Evolutionary conservation across 2,797 vertebrate genomes (phyloP).

Genomic region (Rhinoraja longicauda): DNA sequence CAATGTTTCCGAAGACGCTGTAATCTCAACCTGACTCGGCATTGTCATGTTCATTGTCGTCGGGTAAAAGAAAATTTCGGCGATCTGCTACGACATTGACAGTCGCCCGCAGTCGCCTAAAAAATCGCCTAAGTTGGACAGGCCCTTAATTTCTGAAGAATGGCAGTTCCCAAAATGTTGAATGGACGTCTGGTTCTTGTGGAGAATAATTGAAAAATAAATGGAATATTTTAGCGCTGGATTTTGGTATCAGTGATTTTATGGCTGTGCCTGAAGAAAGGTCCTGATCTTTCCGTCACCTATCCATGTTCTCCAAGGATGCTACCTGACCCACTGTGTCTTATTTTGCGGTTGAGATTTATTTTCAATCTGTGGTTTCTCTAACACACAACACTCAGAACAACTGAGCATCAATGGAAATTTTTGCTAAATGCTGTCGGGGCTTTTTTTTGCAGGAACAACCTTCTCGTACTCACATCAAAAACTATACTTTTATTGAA

Average conservation of each 20-base stretch:
- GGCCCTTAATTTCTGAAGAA: background rate
- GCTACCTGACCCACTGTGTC: no score
- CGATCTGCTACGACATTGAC: no score
- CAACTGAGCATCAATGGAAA: background rate
- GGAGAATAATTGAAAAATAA: background rate
- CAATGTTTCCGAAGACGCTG: no score
- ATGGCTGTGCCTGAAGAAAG: no score
- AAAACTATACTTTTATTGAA: background rate
- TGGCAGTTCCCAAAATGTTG: no score
- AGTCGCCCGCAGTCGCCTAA: no score
- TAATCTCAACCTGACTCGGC: no score
- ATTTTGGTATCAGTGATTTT: background rate
- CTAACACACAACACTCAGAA: background rate
- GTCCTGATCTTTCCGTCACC: no score
- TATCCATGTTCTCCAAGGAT: no score
- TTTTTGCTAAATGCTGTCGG: background rate
- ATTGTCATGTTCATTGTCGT: no score
- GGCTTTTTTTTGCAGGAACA: constrained; percentile 17
- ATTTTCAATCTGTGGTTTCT: background rate
- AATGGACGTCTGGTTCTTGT: background rate
- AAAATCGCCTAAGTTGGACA: no score
- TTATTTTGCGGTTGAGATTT: background rate
- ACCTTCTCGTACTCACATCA: background rate
- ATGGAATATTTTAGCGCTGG: background rate
- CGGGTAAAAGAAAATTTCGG: no score